Evolutionary conservation across 2,888 invertebrate genomes (phyloP).

Genomic region (Drosophila helvetica): DNA sequence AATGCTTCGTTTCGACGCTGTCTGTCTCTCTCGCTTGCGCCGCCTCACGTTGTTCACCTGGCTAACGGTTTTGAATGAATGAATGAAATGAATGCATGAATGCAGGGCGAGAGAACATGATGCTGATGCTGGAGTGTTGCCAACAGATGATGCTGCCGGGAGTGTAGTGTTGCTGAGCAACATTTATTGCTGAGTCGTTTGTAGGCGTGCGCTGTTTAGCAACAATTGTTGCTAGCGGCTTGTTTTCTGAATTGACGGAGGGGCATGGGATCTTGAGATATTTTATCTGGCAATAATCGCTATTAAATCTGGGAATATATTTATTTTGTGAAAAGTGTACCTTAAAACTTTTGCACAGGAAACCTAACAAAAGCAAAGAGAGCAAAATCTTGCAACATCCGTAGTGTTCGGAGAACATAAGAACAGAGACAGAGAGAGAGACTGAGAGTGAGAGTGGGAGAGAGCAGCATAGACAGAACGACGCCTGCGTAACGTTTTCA

Average conservation of each 20-base stretch:
- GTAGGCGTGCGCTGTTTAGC: background rate
- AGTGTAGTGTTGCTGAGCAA: background rate
- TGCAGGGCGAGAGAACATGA: background rate
- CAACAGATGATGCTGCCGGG: background rate
- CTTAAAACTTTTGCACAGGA: background rate
- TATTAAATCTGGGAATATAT: background rate
- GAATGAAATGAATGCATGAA: slow-evolving; percentile 1
- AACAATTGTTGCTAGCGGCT: background rate
- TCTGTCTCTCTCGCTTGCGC: slow-evolving; percentile 44
- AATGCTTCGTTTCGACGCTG: slow-evolving; percentile 29
- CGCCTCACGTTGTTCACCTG: slow-evolving; percentile 67
- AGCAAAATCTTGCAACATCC: background rate
- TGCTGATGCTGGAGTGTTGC: background rate
- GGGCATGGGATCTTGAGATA: background rate
- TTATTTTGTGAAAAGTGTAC: background rate
- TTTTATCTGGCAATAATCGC: background rate
- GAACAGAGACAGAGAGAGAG: background rate
- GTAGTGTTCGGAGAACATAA: background rate
- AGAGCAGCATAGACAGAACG: slow-evolving; percentile 51
- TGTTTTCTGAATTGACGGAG: background rate
- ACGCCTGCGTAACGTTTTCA: slow-evolving; percentile 60
- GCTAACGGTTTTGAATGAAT: slow-evolving; percentile 50
- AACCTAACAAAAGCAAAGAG: background rate
- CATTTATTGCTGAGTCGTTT: background rate
- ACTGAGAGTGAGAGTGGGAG: background rate